phyloP scores from a whole-genome alignment of 2,113 vertebrate species.

The Gulo gulo region DNA sequence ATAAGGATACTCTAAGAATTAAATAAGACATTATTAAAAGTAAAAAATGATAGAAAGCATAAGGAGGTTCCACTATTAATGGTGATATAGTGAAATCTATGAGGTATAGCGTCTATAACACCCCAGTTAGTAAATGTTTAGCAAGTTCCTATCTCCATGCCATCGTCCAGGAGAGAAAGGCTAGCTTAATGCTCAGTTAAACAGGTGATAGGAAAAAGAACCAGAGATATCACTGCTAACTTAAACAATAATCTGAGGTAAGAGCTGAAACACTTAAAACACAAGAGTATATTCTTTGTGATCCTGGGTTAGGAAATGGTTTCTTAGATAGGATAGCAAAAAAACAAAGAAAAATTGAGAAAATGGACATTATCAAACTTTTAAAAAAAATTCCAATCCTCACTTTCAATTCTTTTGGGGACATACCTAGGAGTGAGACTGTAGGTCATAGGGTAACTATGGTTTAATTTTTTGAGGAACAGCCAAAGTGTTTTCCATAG shows the following conservation, averaged over 20 bases:
- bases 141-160: not conserved
- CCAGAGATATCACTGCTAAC: not conserved
- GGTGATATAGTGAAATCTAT: not conserved
- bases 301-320: not conserved
- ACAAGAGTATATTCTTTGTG: not conserved
- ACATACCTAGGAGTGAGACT: not conserved
- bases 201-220: not conserved
- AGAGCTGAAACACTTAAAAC: not conserved
- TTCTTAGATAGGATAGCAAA: not conserved
- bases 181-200: not conserved
- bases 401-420: not conserved
- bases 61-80: not conserved
- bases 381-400: not conserved
- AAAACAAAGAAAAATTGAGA: not conserved
- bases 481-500: not conserved
- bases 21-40: not conserved
- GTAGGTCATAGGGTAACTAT: not conserved
- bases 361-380: not conserved
- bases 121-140: not conserved
- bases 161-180: not conserved
- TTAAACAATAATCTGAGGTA: not conserved
- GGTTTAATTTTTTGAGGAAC: not conserved
- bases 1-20: not conserved
- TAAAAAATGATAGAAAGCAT: not conserved
- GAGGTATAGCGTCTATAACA: not conserved